These are phyloP conservation scores for Astyanax mexicanus DNA, from an alignment of 2,797 vertebrate species.

Conservation along the genomic window DNA sequence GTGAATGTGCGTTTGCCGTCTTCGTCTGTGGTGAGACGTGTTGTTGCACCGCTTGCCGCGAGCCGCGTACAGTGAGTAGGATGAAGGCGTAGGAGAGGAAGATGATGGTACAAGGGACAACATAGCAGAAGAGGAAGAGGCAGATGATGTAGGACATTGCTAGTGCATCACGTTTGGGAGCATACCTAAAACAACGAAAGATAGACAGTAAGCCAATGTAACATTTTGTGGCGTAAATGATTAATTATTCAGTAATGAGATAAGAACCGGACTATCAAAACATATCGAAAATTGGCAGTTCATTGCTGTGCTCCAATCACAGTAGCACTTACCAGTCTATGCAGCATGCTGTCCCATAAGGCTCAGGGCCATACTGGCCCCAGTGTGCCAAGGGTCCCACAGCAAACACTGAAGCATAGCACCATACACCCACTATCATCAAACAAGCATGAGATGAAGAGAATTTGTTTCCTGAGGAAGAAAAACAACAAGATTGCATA, in stretches of 20 bases:
- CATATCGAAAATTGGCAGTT: background rate
- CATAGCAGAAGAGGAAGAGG: conserved; percentile 87
- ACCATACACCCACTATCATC: conserved; percentile 83
- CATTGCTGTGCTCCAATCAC: no score
- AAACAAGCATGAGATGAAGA: conserved; percentile 77
- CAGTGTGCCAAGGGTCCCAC: conserved; percentile 81
- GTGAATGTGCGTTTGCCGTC: conserved; percentile 75
- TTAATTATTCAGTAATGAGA: background rate
- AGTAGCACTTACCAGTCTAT: conserved; percentile 77
- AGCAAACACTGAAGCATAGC: conserved; percentile 83
- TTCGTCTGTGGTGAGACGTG: conserved; percentile 68
- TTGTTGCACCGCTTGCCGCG: conserved; percentile 77
- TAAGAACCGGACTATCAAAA: background rate
- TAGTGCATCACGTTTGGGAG: conserved; percentile 71
- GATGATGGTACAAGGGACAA: conserved; percentile 84
- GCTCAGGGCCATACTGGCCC: conserved; percentile 86
- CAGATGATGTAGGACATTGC: conserved; percentile 83
- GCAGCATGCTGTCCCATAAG: conserved; percentile 89
- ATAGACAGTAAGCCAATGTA: background rate
- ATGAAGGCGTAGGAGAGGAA: conserved; percentile 82
- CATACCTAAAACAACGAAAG: conserved; percentile 49
- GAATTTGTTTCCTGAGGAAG: conserved; percentile 82
- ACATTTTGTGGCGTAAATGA: background rate
- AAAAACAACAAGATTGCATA: conserved; percentile 24
- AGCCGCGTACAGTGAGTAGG: conserved; percentile 76